Conservation (phyloP, 2,888 invertebrate genomes). For the Allophyes oxyacanthae region DNA sequence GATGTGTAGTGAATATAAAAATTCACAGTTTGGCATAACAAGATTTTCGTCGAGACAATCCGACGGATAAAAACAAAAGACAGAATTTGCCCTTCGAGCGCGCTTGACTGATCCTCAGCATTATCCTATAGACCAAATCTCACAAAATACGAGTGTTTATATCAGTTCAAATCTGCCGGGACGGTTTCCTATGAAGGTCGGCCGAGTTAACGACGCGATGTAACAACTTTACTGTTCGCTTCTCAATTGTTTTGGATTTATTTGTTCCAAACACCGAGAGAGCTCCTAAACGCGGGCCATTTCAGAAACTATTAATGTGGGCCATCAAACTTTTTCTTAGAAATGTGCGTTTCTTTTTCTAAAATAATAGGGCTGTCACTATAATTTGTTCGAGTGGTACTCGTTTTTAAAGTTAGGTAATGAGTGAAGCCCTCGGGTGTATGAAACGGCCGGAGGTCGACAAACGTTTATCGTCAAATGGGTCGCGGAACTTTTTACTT, state of each 20-base stretch:
- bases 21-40: conserved; percentile 66
- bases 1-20: conserved; percentile 69
- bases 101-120: conserved; percentile 75
- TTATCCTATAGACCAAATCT: conserved; percentile 71
- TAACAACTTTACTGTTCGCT: conserved; percentile 64
- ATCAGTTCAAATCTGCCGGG: conserved; percentile 72
- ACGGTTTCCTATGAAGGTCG: conserved; percentile 65
- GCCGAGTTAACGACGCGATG: conserved; percentile 61
- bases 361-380: conserved; percentile 25
- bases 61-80: conserved; percentile 75
- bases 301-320: conserved; percentile 53
- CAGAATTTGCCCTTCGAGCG: conserved; percentile 73
- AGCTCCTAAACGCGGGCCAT: conserved; percentile 34
- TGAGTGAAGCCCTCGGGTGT: conserved; percentile 54
- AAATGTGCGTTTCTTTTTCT: conserved; percentile 17
- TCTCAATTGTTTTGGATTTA: conserved; percentile 69
- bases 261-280: conserved; percentile 46
- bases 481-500: conserved; percentile 43
- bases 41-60: conserved; percentile 70
- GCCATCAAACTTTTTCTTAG: conserved; percentile 35
- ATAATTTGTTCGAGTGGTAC: conserved; percentile 26
- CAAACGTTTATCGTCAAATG: conserved; percentile 47
- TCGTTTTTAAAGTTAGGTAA: conserved; percentile 51
- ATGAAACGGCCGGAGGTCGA: conserved; percentile 40
- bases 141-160: conserved; percentile 72